Percentiles rank a stretch among this genome's conserved stretches.
Evolutionary conservation across 2,888 invertebrate species (phyloP).

Genomic region (Lasioglossum lativentre): DNA sequence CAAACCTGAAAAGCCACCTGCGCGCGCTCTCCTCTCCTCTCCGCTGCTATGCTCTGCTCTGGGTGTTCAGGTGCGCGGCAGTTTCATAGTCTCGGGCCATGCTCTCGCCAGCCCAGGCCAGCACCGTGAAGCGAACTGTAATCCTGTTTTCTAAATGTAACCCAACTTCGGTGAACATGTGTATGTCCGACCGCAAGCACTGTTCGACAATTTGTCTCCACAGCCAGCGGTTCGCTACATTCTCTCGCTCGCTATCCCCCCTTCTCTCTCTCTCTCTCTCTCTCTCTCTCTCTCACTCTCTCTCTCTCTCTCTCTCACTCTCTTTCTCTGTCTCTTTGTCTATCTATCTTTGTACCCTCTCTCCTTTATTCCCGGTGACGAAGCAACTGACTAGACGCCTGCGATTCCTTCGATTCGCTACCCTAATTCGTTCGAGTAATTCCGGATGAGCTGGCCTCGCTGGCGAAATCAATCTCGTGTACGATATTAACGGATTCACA

Average conservation of each 20-base stretch:
- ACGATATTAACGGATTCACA: neutral
- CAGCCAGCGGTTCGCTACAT: slow-evolving; percentile 59
- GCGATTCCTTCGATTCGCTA: slow-evolving; percentile 36
- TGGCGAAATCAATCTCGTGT: neutral
- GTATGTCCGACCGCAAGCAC: slow-evolving; percentile 78
- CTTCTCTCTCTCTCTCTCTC: neutral
- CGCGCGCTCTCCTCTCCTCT: too few relatives aligned
- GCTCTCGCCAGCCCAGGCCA: slow-evolving; percentile 2
- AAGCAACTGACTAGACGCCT: slow-evolving; percentile 5
- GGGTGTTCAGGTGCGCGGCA: slow-evolving; percentile 74
- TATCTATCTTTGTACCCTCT: slow-evolving; percentile 23
- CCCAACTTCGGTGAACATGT: slow-evolving; percentile 79
- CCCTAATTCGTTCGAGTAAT: neutral
- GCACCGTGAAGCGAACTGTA: slow-evolving; percentile 76
- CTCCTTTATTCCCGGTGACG: slow-evolving; percentile 11
- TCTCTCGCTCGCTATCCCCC: slow-evolving; percentile 10
- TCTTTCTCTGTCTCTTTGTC: neutral
- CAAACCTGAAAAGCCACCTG: slow-evolving; percentile 66
- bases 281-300: neutral
- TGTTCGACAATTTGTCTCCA: slow-evolving; percentile 79
- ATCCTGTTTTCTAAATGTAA: slow-evolving; percentile 83
- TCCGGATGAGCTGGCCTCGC: too few relatives aligned
- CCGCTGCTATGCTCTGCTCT: too few relatives aligned
- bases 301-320: neutral
- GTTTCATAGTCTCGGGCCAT: slow-evolving; percentile 69